phyloP scores from a whole-genome alignment of 2,113 vertebrate genomes.

The Tichodroma muraria region DNA sequence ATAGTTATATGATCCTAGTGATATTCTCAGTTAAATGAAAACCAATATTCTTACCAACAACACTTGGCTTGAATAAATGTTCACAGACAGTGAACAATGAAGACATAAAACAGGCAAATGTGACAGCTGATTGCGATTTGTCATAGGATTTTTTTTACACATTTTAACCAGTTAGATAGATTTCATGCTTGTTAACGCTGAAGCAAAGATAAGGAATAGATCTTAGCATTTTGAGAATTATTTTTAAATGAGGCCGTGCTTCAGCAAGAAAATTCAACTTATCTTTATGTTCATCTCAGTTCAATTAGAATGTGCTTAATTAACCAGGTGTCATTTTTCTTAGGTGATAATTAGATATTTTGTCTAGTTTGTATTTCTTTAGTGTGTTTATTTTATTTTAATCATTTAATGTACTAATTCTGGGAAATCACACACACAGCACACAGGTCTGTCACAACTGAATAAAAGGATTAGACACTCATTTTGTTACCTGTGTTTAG shows the following conservation, averaged over 20 bases:
- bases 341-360: background rate
- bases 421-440: background rate
- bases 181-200: background rate
- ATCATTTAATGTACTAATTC: background rate
- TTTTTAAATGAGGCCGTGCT: background rate
- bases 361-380: background rate
- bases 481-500: background rate
- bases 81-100: slow-evolving; percentile 25
- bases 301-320: background rate
- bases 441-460: background rate
- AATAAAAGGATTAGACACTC: background rate
- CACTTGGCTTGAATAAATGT: slow-evolving; percentile 11
- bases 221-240: background rate
- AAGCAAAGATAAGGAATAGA: background rate
- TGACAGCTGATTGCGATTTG: slow-evolving; percentile 25
- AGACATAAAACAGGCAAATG: background rate
- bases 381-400: background rate
- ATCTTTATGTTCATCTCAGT: background rate
- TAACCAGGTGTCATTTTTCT: background rate
- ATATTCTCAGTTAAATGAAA: slow-evolving; percentile 12
- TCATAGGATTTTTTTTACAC: background rate
- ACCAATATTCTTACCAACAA: background rate
- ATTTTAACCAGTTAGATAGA: background rate
- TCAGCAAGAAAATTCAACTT: background rate
- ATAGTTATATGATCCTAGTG: background rate